Base-by-base conservation (phyloP, 2,888 invertebrate species). In the Stenurella melanura region DNA sequence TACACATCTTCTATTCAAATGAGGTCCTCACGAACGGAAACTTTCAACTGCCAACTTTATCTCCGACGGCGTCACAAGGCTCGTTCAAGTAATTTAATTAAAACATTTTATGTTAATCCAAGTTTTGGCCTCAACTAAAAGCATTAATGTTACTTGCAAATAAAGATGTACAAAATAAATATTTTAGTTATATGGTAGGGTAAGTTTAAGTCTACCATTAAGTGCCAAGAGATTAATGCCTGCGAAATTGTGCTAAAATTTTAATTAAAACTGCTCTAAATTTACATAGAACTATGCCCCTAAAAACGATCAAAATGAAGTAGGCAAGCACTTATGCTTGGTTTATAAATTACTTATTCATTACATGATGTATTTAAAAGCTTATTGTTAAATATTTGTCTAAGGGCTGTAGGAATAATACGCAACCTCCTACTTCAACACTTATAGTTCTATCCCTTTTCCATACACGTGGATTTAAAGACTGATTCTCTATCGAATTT, bases 21-120 rank as follows among this genome's bases (percentile, higher is more conserved):
- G 58, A 58, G 19, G 34, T 30, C 9, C 19, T 38, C 57, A 12
- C 19, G 10, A 69, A 57, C 57, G 69, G 69, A 69, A 69, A 69
- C 69, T 69, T 56, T 63, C 50, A 57, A 68, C 69, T 64, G 73
- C 69, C 64, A 72, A 75, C 74, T 77, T 72, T 57, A 69, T 75
- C 61, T 74, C 21, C 54, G 58, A 69, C 26, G 30, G 71, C 68
- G 71, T 71, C 74, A 57, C 68, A 26, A 67, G 69, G 38, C 63
- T 67, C 76, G 42, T 76, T 76, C 68, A 50, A 58, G 73, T 78
- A 78, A 78, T 78, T 78, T 73, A 74, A 78, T 78, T 78, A 78
- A 78, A 78, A 74, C 78, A 73, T 76, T 78, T 78, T 78, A 76
- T 78, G 78, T 78, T 78, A 78, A 78, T 78, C 71, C 60, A 18